Evolutionary conservation across 1,140 invertebrate species (phyloP), one percentile per base, ranked within the genome.

Genomic region (Vanessa atalanta): DNA sequence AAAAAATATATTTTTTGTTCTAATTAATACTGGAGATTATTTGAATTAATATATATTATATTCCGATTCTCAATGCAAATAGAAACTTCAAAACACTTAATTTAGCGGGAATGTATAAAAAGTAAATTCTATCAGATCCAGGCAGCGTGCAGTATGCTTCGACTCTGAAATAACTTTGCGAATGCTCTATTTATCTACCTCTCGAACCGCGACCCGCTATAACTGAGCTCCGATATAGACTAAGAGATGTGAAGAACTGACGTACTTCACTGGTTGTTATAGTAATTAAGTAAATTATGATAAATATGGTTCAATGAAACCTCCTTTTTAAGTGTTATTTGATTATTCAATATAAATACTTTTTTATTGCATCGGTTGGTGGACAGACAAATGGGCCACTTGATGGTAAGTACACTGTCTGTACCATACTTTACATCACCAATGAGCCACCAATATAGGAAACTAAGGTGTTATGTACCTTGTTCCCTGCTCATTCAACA

Each of bases 111-210:
- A 79, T 77, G 73, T 72, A 79, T 79, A 82, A 81, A 82, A 82
- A 79, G 73, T 73, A 72, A 80, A 79, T 79, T 82, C 77, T 77
- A 79, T 80, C 74, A 79, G 78, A 71, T 63, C 16, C 70, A 73
- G 74, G 61, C 65, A 73, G 67, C 75, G 43, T 69, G 55, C 55
- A 60, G 70, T 71, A 72, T 74, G 70, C 72, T 43, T 4, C 47
- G 73, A 82, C 66, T 79, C 83, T 76, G 73, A 65, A 85, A 85
- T 88, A 84, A 84, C 81, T 88, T 84, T 73, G 73, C 77, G 72
- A 81, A 79, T 81, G 67, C 77, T 77, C 79, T 85, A 81, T 85
- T 87, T 87, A 82, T 80, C 80, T 79, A 82, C 67, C 80, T 81
- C 83, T 84, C 80, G 83, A 86, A 86, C 83, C 72, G 70, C 76